phyloP scores from a whole-genome alignment of 2,113 vertebrate genomes.

The Erythrocercus mccallii region DNA sequence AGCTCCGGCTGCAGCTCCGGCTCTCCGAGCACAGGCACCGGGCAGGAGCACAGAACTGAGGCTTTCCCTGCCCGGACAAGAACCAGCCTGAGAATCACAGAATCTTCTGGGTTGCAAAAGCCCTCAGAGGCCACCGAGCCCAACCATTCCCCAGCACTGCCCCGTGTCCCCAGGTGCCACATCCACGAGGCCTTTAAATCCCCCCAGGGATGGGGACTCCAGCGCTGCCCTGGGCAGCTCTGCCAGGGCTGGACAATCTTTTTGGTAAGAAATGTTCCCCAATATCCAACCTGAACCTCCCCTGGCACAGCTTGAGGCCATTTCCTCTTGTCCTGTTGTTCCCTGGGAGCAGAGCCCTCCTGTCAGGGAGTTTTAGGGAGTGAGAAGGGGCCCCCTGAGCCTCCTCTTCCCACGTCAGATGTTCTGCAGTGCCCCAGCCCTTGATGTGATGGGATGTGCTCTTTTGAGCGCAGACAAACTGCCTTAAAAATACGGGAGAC shows the following conservation, averaged over 20 bases:
- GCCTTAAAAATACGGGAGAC: background rate
- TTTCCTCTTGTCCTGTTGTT: background rate
- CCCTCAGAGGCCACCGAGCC: background rate
- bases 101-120: background rate
- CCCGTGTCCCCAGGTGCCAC: background rate
- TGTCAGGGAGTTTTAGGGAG: background rate
- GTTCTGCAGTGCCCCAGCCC: background rate
- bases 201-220: background rate
- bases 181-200: background rate
- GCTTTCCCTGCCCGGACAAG: background rate
- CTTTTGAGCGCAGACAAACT: rapidly evolving
- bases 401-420: rapidly evolving
- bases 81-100: background rate
- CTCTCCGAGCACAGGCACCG: rapidly evolving
- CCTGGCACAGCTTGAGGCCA: background rate
- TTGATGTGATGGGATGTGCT: background rate
- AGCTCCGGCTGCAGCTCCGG: background rate
- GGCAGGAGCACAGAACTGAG: background rate
- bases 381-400: background rate
- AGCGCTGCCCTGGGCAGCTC: background rate
- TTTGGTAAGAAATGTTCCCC: background rate
- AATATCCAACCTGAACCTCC: too few species aligned
- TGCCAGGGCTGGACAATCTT: background rate
- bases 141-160: background rate
- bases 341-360: background rate